These are phyloP conservation scores for Epinephelus moara DNA, from an alignment of 2,113 vertebrate species.

Conservation along the genomic window DNA sequence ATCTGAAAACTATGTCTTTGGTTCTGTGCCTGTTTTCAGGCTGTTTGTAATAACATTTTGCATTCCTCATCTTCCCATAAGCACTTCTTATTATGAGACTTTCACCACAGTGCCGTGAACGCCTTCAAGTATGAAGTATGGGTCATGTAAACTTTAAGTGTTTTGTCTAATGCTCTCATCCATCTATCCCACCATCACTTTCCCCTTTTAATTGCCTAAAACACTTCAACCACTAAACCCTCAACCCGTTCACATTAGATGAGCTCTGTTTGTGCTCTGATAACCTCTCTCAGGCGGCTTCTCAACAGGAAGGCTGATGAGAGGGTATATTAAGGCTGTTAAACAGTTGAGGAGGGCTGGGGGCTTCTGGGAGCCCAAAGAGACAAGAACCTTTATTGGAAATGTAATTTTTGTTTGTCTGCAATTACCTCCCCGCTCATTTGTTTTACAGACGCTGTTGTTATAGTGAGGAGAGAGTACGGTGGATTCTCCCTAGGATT, in stretches of 20 bases:
- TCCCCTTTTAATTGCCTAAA: slow-evolving; percentile 72
- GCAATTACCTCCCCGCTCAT: slow-evolving; percentile 86
- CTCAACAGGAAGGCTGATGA: slow-evolving; percentile 78
- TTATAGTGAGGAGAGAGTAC: slow-evolving; percentile 68
- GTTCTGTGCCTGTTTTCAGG: not conserved
- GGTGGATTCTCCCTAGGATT: slow-evolving; percentile 74
- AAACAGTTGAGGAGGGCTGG: slow-evolving; percentile 80
- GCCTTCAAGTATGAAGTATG: slow-evolving; percentile 33
- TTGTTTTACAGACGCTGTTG: slow-evolving; percentile 81
- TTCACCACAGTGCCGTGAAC: slow-evolving; percentile 33
- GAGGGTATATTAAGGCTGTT: slow-evolving; percentile 84
- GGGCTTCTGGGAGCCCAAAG: slow-evolving; percentile 81
- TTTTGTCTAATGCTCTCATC: slow-evolving; percentile 60
- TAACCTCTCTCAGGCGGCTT: slow-evolving; percentile 77
- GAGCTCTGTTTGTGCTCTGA: slow-evolving; percentile 79
- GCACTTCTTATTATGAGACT: slow-evolving; percentile 24
- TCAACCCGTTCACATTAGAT: slow-evolving; percentile 77
- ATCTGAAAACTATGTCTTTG: not conserved
- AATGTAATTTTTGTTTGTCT: slow-evolving; percentile 88
- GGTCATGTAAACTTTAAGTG: slow-evolving; percentile 46
- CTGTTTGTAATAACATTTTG: not conserved
- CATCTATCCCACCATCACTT: slow-evolving; percentile 58
- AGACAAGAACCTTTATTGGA: slow-evolving; percentile 86
- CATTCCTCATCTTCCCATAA: slow-evolving; percentile 1
- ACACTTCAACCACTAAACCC: slow-evolving; percentile 68